Conservation (phyloP, 1,140 invertebrate species). For the Forficula auricularia region DNA sequence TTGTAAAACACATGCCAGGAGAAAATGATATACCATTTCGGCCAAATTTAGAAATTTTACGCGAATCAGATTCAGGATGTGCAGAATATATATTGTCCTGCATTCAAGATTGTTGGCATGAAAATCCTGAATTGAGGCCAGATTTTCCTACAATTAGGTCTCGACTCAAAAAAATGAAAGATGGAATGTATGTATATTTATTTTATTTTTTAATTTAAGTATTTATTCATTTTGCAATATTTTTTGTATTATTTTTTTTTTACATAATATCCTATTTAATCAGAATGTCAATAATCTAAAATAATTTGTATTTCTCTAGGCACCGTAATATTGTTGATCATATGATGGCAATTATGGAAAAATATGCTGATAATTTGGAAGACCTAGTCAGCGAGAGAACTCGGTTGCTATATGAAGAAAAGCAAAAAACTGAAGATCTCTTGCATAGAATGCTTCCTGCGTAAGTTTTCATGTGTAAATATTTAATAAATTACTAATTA, state of each 20-base stretch:
- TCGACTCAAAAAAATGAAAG: constrained; percentile 69
- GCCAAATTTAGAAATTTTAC: constrained; percentile 48
- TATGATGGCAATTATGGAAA: constrained; percentile 94
- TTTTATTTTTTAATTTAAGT: background rate
- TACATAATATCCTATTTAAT: constrained; percentile 1
- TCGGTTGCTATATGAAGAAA: constrained; percentile 72
- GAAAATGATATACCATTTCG: constrained; percentile 52
- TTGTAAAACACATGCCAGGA: constrained; percentile 45
- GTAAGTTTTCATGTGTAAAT: constrained; percentile 30
- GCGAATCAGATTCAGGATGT: constrained; percentile 42
- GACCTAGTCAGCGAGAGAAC: constrained; percentile 81
- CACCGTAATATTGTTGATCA: constrained; percentile 85
- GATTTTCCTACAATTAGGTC: constrained; percentile 63
- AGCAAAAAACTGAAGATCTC: constrained; percentile 82
- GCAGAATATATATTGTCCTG: constrained; percentile 59
- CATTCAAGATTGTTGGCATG: constrained; percentile 74
- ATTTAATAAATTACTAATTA: background rate
- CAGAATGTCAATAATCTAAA: constrained; percentile 1
- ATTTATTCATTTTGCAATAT: background rate
- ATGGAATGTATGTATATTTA: constrained; percentile 45
- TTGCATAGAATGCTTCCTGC: constrained; percentile 84
- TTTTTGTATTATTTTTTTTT: background rate
- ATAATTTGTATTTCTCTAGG: constrained; percentile 22
- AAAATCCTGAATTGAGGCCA: constrained; percentile 58
- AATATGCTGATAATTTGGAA: constrained; percentile 85